A percentile compares a stretch with the other conserved stretches of the same genome.
These are phyloP conservation scores for Rhabdomys pumilio DNA, from an alignment of 2,797 vertebrate genomes.

Conservation along the genomic window DNA sequence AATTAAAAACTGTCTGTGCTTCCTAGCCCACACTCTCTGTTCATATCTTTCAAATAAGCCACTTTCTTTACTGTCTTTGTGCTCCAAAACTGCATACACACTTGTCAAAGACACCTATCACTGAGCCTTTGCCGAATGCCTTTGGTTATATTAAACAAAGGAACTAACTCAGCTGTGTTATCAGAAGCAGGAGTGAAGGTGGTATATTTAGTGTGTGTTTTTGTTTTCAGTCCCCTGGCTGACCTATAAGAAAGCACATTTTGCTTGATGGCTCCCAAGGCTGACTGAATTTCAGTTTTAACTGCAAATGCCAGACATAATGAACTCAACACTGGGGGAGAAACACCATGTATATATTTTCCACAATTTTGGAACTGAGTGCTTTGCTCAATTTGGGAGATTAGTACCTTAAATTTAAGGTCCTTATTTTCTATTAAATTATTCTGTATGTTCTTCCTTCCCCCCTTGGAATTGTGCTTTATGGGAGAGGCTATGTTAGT, in stretches of 20 bases:
- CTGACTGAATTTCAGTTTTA: conserved; percentile 61
- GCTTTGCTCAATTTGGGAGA: conserved; percentile 69
- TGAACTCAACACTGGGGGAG: conserved; percentile 31
- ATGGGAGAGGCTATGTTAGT: conserved; percentile 63
- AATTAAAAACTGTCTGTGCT: conserved; percentile 30
- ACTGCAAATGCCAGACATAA: conserved; percentile 62
- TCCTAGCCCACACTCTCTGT: neutral
- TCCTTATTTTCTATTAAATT: conserved; percentile 65
- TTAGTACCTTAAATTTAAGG: conserved; percentile 50
- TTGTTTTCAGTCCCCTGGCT: neutral
- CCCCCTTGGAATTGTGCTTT: conserved; percentile 68
- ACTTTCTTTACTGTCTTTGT: conserved; percentile 1
- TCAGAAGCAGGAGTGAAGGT: neutral
- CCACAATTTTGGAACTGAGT: conserved; percentile 10
- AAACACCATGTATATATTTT: conserved; percentile 38
- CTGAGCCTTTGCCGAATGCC: conserved; percentile 38
- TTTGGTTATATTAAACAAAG: conserved; percentile 49
- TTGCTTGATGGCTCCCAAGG: neutral
- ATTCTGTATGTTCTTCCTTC: conserved; percentile 27
- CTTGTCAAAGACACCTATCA: conserved; percentile 21
- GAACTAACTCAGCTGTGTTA: conserved; percentile 36
- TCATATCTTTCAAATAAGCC: conserved; percentile 7
- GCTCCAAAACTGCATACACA: neutral
- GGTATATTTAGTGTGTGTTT: neutral
- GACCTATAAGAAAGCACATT: conserved; percentile 23